Evolutionary conservation across 2,113 vertebrate species (phyloP).

Genomic region (Bostrychus sinensis): DNA sequence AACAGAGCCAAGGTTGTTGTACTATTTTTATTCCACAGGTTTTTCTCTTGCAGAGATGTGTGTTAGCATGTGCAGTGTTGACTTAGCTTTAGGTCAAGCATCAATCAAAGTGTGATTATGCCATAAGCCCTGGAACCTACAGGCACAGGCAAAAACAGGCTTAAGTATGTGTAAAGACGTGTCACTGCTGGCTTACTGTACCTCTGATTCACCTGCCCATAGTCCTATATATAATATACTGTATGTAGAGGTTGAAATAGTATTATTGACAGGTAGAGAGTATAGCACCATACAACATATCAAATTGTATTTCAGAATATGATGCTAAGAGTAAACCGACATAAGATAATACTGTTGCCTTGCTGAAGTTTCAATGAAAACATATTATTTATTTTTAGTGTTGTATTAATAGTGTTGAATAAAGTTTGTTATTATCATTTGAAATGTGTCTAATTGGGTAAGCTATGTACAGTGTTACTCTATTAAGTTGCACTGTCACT

Average conservation of each 20-base stretch:
- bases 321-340: no score
- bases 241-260: background rate
- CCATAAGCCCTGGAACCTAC: slow-evolving; percentile 18
- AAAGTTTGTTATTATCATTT: no score
- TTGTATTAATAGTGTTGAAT: no score
- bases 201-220: background rate
- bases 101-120: slow-evolving; percentile 39
- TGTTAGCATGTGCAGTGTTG: slow-evolving; percentile 31
- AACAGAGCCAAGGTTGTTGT: background rate
- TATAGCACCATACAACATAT: no score
- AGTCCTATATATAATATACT: background rate
- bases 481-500: background rate
- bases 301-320: no score
- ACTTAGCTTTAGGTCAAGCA: slow-evolving; percentile 28
- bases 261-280: no score
- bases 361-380: no score
- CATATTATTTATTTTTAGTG: no score
- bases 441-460: no score
- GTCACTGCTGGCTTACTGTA: background rate
- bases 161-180: slow-evolving; percentile 26
- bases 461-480: no score
- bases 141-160: slow-evolving; percentile 44
- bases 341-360: no score
- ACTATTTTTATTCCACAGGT: background rate
- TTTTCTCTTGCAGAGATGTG: background rate